A percentile compares a stretch with the other conserved stretches of the same genome.
phyloP scores from a whole-genome alignment of 2,888 invertebrate species.

The Lasioglossum zephyrum region DNA sequence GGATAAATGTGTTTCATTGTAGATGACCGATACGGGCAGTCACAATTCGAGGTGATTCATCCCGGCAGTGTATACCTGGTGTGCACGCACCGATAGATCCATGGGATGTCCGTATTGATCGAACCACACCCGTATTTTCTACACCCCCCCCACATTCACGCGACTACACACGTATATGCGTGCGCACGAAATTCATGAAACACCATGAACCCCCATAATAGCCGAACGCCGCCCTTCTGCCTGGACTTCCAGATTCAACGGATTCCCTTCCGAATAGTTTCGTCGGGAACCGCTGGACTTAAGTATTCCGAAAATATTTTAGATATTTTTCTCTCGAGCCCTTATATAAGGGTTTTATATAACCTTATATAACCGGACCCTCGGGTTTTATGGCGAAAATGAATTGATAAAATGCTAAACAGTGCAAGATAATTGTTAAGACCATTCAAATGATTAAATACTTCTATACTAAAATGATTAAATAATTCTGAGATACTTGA shows the following conservation, averaged over 20 bases:
- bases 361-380: neutral
- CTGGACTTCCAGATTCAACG: conserved; percentile 32
- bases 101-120: conserved; percentile 82
- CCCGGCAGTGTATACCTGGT: conserved; percentile 40
- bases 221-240: conserved; percentile 31
- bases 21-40: conserved; percentile 11
- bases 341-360: neutral
- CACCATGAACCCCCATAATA: conserved; percentile 45
- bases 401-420: neutral
- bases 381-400: neutral
- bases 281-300: neutral
- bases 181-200: conserved; percentile 70
- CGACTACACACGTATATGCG: conserved; percentile 63
- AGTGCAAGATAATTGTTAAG: neutral
- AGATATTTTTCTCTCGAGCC: neutral
- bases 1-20: conserved; percentile 4
- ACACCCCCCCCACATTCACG: conserved; percentile 63
- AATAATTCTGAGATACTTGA: neutral
- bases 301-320: conserved; percentile 1
- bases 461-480: too few relatives aligned
- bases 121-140: conserved; percentile 82
- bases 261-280: conserved; percentile 18
- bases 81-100: conserved; percentile 77
- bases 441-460: too few relatives aligned
- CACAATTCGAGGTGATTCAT: conserved; percentile 59